Percentiles rank a stretch among this genome's conserved stretches.
Conservation (phyloP, 2,113 vertebrate species). For the human (Homo sapiens) region GRCh38 chr15:29350001-29350500, state of each 20-base stretch:
- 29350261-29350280: not conserved
- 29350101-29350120: not conserved
- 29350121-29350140: not conserved
- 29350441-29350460: not conserved
- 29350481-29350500: constrained; percentile 3
- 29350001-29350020: not conserved
- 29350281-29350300: not conserved
- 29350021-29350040: not conserved
- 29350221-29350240: not conserved
- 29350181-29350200: not conserved
- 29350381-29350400: not conserved
- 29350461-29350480: constrained; percentile 19
- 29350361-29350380: constrained; percentile 9
- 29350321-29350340: not conserved
- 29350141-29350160: not conserved
- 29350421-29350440: not conserved
- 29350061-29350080: not conserved
- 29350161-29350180: not conserved
- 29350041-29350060: not conserved
- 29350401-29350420: not conserved
- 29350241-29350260: not conserved
- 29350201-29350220: not conserved
- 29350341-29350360: not conserved
- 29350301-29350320: not conserved
- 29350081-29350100: not conserved